Percentiles rank a stretch among this genome's conserved stretches.
Conservation (phyloP, 2,113 vertebrate species). For the Irena cyanogastra region DNA sequence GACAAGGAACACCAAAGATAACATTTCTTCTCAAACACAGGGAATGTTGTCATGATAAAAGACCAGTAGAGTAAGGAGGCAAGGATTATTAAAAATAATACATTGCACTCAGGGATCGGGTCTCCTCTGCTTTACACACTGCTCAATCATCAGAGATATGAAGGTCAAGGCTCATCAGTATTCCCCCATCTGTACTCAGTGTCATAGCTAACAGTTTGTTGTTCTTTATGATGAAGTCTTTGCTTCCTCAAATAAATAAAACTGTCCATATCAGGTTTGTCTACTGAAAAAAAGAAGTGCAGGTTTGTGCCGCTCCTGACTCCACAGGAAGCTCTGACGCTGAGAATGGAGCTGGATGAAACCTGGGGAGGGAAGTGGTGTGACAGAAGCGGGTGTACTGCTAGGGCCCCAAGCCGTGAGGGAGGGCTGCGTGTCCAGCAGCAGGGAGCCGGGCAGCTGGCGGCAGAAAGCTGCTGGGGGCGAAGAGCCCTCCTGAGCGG, state of each 20-base stretch:
- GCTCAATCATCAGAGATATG: neutral
- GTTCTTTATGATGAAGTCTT: neutral
- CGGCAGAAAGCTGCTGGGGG: neutral
- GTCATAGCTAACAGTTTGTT: neutral
- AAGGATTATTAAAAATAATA: neutral
- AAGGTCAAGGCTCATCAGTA: neutral
- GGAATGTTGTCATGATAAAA: neutral
- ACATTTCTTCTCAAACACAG: neutral
- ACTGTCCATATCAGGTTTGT: neutral
- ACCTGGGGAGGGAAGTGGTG: neutral
- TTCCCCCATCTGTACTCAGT: neutral
- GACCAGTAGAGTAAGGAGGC: neutral
- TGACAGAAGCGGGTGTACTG: neutral
- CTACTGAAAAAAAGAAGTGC: neutral
- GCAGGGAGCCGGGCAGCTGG: neutral
- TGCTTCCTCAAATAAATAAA: neutral
- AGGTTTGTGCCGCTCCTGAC: neutral
- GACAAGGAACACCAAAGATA: neutral
- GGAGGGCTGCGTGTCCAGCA: fast-evolving
- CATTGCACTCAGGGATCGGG: neutral
- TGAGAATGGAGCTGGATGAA: neutral
- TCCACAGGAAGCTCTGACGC: neutral
- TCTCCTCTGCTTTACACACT: neutral
- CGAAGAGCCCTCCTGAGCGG: neutral
- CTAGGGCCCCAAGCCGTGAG: neutral